Percentiles rank a stretch among this genome's conserved stretches.
phyloP scores from a whole-genome alignment of 2,888 invertebrate species.

The Cryptocephalus moraei region DNA sequence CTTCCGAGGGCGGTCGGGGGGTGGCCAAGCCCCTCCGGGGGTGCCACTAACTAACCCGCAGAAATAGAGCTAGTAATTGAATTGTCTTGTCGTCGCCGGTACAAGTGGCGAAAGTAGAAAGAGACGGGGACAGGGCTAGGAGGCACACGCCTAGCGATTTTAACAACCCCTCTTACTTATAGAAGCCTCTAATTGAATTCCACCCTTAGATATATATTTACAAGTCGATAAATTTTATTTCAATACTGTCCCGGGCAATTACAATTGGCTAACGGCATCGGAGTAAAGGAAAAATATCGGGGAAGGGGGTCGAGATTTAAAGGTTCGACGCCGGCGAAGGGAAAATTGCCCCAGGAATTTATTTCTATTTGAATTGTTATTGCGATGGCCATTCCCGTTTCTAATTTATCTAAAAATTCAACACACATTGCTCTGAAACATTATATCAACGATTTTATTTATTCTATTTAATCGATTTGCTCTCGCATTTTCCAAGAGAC shows the following conservation, averaged over 20 bases:
- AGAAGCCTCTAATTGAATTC: conserved; percentile 35
- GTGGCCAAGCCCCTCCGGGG: too few species aligned
- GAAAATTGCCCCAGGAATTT: not conserved
- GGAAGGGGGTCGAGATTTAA: too few species aligned
- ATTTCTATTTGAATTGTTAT: too few species aligned
- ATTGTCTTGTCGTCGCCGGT: not conserved
- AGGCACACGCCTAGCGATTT: not conserved
- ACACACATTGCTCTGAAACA: too few species aligned
- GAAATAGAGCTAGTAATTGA: not conserved
- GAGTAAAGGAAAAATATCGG: not conserved
- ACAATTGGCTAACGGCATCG: conserved; percentile 6
- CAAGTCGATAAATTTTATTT: conserved; percentile 35
- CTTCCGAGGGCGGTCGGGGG: too few species aligned
- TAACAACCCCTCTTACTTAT: not conserved
- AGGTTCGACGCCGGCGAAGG: not conserved
- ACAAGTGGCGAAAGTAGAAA: not conserved
- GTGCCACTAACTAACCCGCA: not conserved
- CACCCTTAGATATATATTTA: conserved; percentile 34
- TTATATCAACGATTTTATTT: too few species aligned
- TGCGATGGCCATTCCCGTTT: too few species aligned
- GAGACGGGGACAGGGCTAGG: not conserved
- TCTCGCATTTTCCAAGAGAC: too few species aligned
- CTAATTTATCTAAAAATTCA: too few species aligned
- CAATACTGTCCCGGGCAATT: conserved; percentile 23
- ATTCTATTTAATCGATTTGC: too few species aligned